Conservation (phyloP, 1,140 invertebrate genomes). For the Cydia splendana region DNA sequence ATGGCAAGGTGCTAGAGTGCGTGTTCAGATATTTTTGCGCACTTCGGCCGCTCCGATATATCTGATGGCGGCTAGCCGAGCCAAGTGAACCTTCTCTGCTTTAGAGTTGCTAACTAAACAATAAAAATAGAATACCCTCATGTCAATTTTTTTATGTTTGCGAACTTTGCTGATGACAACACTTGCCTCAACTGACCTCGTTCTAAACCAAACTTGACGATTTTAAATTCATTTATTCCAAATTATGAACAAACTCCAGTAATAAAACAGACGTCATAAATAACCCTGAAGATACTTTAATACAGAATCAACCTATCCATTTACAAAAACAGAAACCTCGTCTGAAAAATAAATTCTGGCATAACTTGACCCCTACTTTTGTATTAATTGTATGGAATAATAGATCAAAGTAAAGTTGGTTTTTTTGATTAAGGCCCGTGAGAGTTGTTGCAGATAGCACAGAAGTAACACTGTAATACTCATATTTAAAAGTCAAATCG, state of each 20-base stretch:
- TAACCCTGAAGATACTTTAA: conserved; percentile 10
- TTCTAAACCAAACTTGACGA: not conserved
- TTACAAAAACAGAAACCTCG: not conserved
- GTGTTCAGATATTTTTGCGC: too few species aligned
- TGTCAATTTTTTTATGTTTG: too few species aligned
- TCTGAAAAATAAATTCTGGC: not conserved
- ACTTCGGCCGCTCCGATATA: too few species aligned
- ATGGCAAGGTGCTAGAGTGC: too few species aligned
- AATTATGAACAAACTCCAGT: conserved; percentile 11
- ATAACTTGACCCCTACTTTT: not conserved
- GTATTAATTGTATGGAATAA: not conserved
- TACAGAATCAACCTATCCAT: not conserved
- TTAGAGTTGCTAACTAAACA: too few species aligned
- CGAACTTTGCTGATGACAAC: not conserved
- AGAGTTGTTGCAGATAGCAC: not conserved
- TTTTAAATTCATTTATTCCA: conserved; percentile 13
- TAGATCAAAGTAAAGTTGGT: not conserved
- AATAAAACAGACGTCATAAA: conserved; percentile 13
- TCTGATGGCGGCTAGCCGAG: too few species aligned
- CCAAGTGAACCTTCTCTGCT: too few species aligned
- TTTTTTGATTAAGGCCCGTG: not conserved
- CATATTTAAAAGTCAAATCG: conserved; percentile 27
- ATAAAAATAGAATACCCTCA: too few species aligned
- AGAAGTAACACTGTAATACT: conserved; percentile 2
- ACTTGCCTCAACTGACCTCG: not conserved